Evolutionary conservation across 2,113 vertebrate genomes (phyloP).

Genomic region (Bos taurus): ARS-UCD2.0 NC_037333.1:38258501-38259000

Average conservation of each 20-base stretch:
- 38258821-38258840: neutral
- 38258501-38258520: neutral
- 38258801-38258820: constrained; percentile 31
- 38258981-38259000: neutral
- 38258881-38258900: neutral
- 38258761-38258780: neutral
- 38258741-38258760: constrained; percentile 10
- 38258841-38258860: constrained; percentile 10
- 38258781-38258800: constrained; percentile 55
- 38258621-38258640: neutral
- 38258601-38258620: neutral
- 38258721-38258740: constrained; percentile 43
- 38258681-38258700: neutral
- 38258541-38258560: neutral
- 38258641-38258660: neutral
- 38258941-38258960: neutral
- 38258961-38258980: neutral
- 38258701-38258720: constrained; percentile 19
- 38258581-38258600: neutral
- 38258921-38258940: constrained; percentile 2
- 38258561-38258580: neutral
- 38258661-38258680: neutral
- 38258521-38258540: neutral
- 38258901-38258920: constrained; percentile 10
- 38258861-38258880: constrained; percentile 37